These are phyloP conservation scores for Perodicticus potto DNA, from an alignment of 2,797 vertebrate species.

Conservation along the genomic window DNA sequence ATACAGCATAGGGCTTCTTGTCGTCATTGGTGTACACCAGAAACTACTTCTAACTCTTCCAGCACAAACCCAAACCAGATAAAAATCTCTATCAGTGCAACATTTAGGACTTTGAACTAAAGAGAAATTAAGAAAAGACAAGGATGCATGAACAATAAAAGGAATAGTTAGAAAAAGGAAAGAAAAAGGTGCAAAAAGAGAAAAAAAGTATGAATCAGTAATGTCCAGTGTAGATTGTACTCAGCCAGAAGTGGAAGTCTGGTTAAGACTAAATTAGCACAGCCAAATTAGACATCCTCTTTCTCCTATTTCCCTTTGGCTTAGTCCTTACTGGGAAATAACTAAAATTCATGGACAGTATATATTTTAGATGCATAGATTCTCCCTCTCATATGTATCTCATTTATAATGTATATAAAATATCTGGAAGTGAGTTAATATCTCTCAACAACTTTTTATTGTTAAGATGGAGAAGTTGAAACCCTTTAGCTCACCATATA, in stretches of 20 bases:
- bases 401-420: not conserved
- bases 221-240: not conserved
- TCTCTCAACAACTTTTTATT: slow-evolving; percentile 12
- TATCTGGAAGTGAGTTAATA: slow-evolving; percentile 11
- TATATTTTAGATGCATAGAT: not conserved
- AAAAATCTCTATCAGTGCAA: slow-evolving; percentile 13
- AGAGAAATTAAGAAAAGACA: slow-evolving; percentile 38
- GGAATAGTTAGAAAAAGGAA: not conserved
- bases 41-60: not conserved
- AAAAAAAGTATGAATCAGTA: not conserved
- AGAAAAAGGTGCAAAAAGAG: not conserved
- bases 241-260: slow-evolving; percentile 30
- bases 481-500: too few species aligned
- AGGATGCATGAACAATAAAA: not conserved
- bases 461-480: not conserved
- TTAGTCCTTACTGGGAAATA: not conserved
- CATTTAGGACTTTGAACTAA: not conserved
- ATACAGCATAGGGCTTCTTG: not conserved
- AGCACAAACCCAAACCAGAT: not conserved
- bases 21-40: not conserved
- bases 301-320: not conserved
- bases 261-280: not conserved
- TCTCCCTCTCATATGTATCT: too few species aligned
- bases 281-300: not conserved
- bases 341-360: not conserved